Evolutionary conservation across 2,888 invertebrate species (phyloP).

Genomic region (Heliconius cydno): DNA sequence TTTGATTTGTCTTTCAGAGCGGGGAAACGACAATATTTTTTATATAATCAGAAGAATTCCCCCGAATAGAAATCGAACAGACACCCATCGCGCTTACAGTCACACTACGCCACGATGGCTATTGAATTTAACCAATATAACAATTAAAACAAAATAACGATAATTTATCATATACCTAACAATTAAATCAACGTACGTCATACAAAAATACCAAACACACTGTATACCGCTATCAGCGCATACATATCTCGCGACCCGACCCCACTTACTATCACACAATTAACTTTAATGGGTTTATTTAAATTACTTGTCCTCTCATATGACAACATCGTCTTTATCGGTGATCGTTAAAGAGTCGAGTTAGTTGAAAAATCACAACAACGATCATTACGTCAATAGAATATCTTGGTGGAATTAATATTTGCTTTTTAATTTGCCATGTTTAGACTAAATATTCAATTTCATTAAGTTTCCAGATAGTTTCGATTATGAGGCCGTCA

Average conservation of each 20-base stretch:
- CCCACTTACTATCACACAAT: conserved; percentile 72
- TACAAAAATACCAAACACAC: conserved; percentile 29
- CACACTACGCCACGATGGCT: too few species aligned
- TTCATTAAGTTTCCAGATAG: too few species aligned
- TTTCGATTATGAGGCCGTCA: too few species aligned
- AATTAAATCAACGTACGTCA: neutral
- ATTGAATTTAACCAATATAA: too few species aligned
- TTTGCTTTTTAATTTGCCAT: neutral
- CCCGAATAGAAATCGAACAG: neutral
- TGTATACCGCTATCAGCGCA: conserved; percentile 41
- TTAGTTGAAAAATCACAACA: conserved; percentile 30
- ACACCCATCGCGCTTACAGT: neutral
- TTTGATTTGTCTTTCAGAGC: too few species aligned
- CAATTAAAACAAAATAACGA: neutral
- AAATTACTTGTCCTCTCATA: conserved; percentile 65
- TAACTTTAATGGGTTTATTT: conserved; percentile 82
- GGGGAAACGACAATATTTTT: neutral
- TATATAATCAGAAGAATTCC: neutral
- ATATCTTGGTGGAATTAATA: conserved; percentile 2
- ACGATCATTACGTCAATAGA: conserved; percentile 28
- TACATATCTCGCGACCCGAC: conserved; percentile 61
- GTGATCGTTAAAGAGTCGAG: conserved; percentile 45
- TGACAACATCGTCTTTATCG: conserved; percentile 47
- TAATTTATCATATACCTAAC: neutral
- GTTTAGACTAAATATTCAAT: neutral